Evolutionary conservation across 2,888 invertebrate genomes (phyloP).

Genomic region (Plagodis pulveraria): DNA sequence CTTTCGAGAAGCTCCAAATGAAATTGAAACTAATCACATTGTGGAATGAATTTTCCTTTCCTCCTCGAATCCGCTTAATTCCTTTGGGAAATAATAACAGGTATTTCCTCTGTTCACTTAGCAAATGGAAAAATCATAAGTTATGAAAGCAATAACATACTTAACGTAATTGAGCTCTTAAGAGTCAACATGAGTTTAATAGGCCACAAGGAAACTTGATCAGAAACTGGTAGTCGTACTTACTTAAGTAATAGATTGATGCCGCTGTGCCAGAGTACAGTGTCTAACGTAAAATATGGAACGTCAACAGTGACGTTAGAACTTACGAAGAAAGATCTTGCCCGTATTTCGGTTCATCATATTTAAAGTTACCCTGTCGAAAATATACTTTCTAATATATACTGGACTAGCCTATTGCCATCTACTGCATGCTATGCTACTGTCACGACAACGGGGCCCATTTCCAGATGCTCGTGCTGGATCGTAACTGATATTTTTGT

Average conservation of each 20-base stretch:
- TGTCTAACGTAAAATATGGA: background rate
- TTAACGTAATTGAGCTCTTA: conserved; percentile 16
- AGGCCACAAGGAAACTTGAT: conserved; percentile 25
- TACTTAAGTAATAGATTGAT: background rate
- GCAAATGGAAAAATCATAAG: conserved; percentile 10
- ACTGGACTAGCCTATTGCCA: too few relatives aligned
- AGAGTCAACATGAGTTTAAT: conserved; percentile 13
- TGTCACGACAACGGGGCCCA: too few relatives aligned
- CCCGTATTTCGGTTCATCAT: too few relatives aligned
- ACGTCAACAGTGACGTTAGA: background rate
- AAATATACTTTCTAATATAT: too few relatives aligned
- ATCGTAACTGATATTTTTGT: too few relatives aligned
- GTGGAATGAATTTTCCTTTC: conserved; percentile 33
- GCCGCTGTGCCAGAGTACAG: conserved; percentile 3
- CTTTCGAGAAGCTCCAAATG: conserved; percentile 28
- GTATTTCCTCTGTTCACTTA: conserved; percentile 11
- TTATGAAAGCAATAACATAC: conserved; percentile 7
- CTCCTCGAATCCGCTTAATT: conserved; percentile 29
- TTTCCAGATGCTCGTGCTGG: too few relatives aligned
- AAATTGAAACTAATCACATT: conserved; percentile 37
- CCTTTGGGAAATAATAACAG: conserved; percentile 25
- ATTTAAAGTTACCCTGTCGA: too few relatives aligned
- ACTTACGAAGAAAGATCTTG: background rate
- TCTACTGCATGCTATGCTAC: too few relatives aligned
- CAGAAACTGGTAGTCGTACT: conserved; percentile 30